Conservation (phyloP, 2,888 invertebrate species). For the Exephanes ischioxanthus region DNA sequence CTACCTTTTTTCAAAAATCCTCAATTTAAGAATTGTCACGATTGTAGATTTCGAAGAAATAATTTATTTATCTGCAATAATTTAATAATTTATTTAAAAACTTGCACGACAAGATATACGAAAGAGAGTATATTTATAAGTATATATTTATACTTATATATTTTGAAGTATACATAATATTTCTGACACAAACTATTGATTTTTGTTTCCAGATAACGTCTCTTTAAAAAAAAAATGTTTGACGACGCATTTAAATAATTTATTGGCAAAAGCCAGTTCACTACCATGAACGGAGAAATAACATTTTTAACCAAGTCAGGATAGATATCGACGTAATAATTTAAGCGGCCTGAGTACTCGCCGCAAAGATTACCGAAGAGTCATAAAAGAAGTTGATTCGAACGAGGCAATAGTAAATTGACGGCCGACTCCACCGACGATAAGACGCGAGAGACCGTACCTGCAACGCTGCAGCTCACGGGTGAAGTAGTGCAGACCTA, state of each 20-base stretch:
- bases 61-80: background rate
- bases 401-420: slow-evolving; percentile 23
- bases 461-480: slow-evolving; percentile 33
- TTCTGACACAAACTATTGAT: background rate
- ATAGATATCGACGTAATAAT: slow-evolving; percentile 12
- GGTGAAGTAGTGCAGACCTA: slow-evolving; percentile 25
- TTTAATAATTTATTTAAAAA: no score
- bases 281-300: background rate
- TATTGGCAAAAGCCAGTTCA: background rate
- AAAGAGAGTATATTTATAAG: background rate
- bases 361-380: slow-evolving; percentile 33
- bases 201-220: background rate
- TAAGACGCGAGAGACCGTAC: slow-evolving; percentile 34
- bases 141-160: background rate
- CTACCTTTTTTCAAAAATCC: background rate
- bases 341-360: background rate
- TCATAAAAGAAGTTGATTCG: slow-evolving; percentile 48
- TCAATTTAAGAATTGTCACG: background rate
- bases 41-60: background rate
- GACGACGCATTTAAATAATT: background rate
- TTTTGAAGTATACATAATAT: background rate
- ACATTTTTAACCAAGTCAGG: background rate
- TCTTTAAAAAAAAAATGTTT: background rate
- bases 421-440: slow-evolving; percentile 17
- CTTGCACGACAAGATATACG: no score